phyloP scores from a whole-genome alignment of 2,797 vertebrate genomes.

The Pteronotus mesoamericanus region DNA sequence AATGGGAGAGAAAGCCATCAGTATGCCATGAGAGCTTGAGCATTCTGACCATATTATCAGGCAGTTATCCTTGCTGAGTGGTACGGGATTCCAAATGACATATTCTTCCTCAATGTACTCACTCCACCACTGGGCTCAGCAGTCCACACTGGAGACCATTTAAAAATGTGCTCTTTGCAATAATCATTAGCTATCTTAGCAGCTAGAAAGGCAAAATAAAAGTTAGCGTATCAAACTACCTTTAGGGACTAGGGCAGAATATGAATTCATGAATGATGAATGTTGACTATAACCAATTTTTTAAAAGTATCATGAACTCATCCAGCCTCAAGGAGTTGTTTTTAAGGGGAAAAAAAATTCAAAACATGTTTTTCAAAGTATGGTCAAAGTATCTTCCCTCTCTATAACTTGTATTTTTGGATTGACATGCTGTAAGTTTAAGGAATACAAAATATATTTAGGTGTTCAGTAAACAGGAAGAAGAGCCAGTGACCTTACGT shows the following conservation, averaged over 20 bases:
- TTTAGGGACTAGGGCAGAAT: not conserved
- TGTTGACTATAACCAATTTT: not conserved
- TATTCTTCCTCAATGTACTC: constrained; percentile 36
- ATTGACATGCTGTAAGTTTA: not conserved
- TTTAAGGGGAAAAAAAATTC: not conserved
- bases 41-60: constrained; percentile 39
- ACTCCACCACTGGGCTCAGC: constrained; percentile 45
- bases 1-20: not conserved
- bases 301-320: not conserved
- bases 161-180: constrained; percentile 36
- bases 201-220: constrained; percentile 70
- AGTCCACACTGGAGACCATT: constrained; percentile 17
- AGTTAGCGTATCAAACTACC: constrained; percentile 42
- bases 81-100: constrained; percentile 40
- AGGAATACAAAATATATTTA: not conserved
- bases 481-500: not conserved
- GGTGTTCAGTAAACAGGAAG: not conserved
- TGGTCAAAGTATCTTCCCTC: not conserved
- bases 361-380: constrained; percentile 1
- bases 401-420: not conserved
- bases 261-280: not conserved
- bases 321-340: not conserved
- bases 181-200: constrained; percentile 57
- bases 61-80: constrained; percentile 39
- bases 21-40: not conserved